phyloP scores from a whole-genome alignment of 2,113 vertebrate genomes.

The Notiomystis cincta region DNA sequence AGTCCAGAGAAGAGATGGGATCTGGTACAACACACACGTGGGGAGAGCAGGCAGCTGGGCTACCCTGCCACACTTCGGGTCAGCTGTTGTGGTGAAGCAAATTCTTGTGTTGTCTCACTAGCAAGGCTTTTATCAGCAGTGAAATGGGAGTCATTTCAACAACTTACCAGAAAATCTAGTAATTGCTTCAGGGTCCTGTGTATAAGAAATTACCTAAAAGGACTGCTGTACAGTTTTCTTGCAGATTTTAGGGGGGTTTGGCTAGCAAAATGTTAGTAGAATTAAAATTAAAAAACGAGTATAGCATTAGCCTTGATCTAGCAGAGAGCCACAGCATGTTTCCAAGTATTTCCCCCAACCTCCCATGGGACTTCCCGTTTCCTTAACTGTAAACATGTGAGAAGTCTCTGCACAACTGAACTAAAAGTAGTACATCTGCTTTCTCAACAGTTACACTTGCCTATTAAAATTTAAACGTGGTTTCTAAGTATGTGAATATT shows the following conservation, averaged over 20 bases:
- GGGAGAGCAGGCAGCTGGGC: neutral
- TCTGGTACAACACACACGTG: accelerated
- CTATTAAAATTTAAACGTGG: neutral
- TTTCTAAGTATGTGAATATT: neutral
- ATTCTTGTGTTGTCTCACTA: neutral
- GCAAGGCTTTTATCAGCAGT: neutral
- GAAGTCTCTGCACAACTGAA: neutral
- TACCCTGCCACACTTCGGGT: neutral
- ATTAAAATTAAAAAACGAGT: neutral
- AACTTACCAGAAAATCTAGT: neutral
- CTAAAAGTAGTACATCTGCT: neutral
- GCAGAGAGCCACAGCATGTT: neutral
- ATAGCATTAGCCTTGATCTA: neutral
- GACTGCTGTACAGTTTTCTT: neutral
- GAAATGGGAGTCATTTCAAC: neutral
- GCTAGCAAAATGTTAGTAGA: neutral
- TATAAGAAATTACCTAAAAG: neutral
- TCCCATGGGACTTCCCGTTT: neutral
- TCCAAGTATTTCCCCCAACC: conserved; percentile 15
- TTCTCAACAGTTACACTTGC: neutral
- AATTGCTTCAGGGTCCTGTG: neutral
- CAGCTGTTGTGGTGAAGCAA: neutral
- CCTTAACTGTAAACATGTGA: neutral
- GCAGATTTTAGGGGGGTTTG: neutral
- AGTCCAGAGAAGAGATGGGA: neutral